Percentiles rank a stretch among this genome's conserved stretches.
These are phyloP conservation scores for Eupithecia abbreviata DNA, from an alignment of 2,888 invertebrate genomes.

Conservation along the genomic window DNA sequence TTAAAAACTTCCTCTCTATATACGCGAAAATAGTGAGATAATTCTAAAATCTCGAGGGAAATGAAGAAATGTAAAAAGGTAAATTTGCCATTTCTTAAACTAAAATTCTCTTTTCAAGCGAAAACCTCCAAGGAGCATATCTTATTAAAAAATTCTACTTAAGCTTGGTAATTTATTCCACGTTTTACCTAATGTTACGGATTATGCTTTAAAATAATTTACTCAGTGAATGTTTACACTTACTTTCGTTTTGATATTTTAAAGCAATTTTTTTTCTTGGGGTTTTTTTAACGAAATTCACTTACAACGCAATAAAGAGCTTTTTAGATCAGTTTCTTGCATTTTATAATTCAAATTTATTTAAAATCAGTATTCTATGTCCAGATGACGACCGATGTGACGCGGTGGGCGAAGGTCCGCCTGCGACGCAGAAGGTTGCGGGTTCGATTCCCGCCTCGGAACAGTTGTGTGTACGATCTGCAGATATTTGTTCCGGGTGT, in stretches of 20 bases:
- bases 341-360: neutral
- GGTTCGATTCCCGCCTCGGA: too few species aligned
- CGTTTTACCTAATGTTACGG: conserved; percentile 11
- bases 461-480: too few species aligned
- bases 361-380: too few species aligned
- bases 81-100: conserved; percentile 3
- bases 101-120: conserved; percentile 19
- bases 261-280: neutral
- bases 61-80: neutral
- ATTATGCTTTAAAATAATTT: conserved; percentile 16
- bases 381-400: too few species aligned
- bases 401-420: too few species aligned
- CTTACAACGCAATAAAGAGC: neutral
- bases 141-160: conserved; percentile 11
- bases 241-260: conserved; percentile 6
- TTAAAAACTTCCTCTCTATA: neutral
- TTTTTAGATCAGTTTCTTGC: neutral
- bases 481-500: too few species aligned
- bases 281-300: neutral
- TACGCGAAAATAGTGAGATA: neutral
- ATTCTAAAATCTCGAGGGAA: neutral
- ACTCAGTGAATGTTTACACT: neutral
- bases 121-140: conserved; percentile 17
- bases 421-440: too few species aligned
- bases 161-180: conserved; percentile 15